These are phyloP conservation scores for Candidula unifasciata DNA, from an alignment of 2,888 invertebrate genomes.

Conservation along the genomic window DNA sequence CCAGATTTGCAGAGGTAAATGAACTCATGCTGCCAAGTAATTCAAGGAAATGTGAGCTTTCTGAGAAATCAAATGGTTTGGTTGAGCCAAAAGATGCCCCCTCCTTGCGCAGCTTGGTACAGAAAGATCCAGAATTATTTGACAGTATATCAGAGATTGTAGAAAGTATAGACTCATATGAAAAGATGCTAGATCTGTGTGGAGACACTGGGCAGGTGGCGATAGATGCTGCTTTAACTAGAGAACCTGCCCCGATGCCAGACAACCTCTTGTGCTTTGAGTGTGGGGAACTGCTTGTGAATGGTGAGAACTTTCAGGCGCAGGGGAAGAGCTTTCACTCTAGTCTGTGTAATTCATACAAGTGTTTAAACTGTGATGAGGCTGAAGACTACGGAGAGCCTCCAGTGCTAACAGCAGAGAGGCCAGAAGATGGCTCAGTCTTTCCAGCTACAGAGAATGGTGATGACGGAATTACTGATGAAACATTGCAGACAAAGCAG, in stretches of 20 bases:
- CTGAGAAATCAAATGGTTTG: background rate
- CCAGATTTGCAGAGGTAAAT: background rate
- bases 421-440: background rate
- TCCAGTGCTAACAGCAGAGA: constrained; percentile 40
- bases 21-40: background rate
- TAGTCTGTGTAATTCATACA: constrained; percentile 29
- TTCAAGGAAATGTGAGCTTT: background rate
- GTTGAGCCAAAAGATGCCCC: constrained; percentile 9
- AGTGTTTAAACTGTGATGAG: constrained; percentile 46
- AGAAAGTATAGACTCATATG: constrained; percentile 49
- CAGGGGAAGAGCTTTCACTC: constrained; percentile 22
- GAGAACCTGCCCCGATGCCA: constrained; percentile 31
- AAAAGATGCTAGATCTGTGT: constrained; percentile 49
- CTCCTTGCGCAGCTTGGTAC: constrained; percentile 41
- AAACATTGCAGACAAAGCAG: background rate
- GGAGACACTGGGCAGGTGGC: constrained; percentile 44
- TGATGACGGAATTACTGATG: background rate
- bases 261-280: constrained; percentile 47
- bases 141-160: constrained; percentile 48
- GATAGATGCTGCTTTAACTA: constrained; percentile 41
- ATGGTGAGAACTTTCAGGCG: constrained; percentile 45
- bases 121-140: constrained; percentile 44
- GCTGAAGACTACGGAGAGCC: constrained; percentile 45
- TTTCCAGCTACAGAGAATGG: background rate
- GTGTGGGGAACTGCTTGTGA: constrained; percentile 46